Evolutionary conservation across 2,113 vertebrate genomes (phyloP).

Genomic region (Ibidorhyncha struthersii): DNA sequence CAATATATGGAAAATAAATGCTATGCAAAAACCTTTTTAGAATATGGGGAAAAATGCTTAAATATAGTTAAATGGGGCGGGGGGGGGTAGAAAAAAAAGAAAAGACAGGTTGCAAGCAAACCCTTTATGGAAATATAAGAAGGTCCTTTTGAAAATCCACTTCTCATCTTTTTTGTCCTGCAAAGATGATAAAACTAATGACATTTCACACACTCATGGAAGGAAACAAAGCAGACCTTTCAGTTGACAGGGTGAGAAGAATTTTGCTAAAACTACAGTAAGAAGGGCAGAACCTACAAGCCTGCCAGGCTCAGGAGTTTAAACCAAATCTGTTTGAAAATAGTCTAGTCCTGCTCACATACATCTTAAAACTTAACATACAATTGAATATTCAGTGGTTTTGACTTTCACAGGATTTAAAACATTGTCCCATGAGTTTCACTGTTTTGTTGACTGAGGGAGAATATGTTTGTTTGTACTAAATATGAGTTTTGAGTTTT

Average conservation of each 20-base stretch:
- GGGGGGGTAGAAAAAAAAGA: neutral
- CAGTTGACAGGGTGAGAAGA: constrained; percentile 11
- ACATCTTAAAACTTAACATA: neutral
- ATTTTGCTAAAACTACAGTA: neutral
- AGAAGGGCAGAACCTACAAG: neutral
- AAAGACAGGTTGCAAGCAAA: neutral
- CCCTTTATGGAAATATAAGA: neutral
- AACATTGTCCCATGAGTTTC: neutral
- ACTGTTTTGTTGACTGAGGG: neutral
- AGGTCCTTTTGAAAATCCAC: neutral
- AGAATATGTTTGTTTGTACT: neutral
- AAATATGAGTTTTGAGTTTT: neutral
- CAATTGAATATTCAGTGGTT: neutral
- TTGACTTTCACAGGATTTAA: neutral
- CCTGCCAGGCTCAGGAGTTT: neutral
- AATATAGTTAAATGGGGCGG: neutral
- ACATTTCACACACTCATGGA: neutral
- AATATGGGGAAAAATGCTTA: neutral
- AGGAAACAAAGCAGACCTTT: constrained; percentile 16
- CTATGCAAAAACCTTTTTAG: neutral
- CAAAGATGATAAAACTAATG: neutral
- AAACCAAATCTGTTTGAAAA: neutral
- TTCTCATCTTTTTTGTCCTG: neutral
- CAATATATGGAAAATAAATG: neutral
- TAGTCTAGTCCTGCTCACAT: neutral